Evolutionary conservation across 2,797 vertebrate species (phyloP).

Genomic region (Leuciscus waleckii): DNA sequence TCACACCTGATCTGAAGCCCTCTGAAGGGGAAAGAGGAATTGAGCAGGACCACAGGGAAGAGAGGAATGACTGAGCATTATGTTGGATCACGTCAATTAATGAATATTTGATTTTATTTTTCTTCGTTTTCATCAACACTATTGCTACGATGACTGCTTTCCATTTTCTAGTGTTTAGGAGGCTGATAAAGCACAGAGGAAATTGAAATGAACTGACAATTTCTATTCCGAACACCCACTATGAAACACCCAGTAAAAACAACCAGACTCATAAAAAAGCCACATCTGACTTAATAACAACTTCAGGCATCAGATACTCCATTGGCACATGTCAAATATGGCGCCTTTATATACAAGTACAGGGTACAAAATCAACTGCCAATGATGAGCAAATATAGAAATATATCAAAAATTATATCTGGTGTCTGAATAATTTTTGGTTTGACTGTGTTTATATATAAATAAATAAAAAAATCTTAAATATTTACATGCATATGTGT

Average conservation of each 20-base stretch:
- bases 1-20: slow-evolving; percentile 65
- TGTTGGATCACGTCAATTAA: slow-evolving; percentile 23
- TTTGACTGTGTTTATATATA: too few species aligned
- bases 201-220: slow-evolving; percentile 21
- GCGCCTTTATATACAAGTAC: neutral
- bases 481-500: too few species aligned
- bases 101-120: slow-evolving; percentile 30
- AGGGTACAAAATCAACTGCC: neutral
- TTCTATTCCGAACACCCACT: slow-evolving; percentile 9
- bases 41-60: neutral
- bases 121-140: slow-evolving; percentile 45
- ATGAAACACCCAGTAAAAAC: neutral
- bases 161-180: slow-evolving; percentile 51
- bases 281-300: neutral
- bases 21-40: slow-evolving; percentile 60
- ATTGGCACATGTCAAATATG: neutral
- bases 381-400: neutral
- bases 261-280: neutral
- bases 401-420: too few species aligned
- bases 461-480: too few species aligned
- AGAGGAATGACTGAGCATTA: slow-evolving; percentile 6
- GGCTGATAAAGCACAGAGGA: slow-evolving; percentile 23
- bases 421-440: too few species aligned
- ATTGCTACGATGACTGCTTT: slow-evolving; percentile 45
- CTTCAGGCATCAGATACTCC: neutral